phyloP scores from a whole-genome alignment of 2,797 vertebrate species.

The Coluber constrictor region DNA sequence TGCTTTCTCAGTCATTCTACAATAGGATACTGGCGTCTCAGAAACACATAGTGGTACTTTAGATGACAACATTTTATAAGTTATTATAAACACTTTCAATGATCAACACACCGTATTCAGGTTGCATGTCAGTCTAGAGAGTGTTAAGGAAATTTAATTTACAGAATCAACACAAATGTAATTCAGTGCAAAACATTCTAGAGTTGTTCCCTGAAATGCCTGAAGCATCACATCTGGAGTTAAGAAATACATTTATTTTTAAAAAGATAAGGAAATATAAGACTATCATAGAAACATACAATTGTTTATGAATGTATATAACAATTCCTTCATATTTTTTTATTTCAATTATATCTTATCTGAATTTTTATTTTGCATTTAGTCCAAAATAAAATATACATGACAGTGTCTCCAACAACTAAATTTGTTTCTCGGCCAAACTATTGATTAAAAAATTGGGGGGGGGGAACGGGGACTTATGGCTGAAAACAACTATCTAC shows the following conservation, averaged over 20 bases:
- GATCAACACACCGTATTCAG: constrained; percentile 7
- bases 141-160: constrained; percentile 29
- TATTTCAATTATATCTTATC: neutral
- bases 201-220: constrained; percentile 29
- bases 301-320: constrained; percentile 12
- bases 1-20: neutral
- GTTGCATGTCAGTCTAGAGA: constrained; percentile 14
- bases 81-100: constrained; percentile 23
- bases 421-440: neutral
- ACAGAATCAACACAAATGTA: constrained; percentile 16
- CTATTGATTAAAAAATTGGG: neutral
- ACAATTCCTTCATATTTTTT: neutral
- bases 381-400: neutral
- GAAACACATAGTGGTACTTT: neutral
- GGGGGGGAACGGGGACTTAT: neutral
- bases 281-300: constrained; percentile 6
- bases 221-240: neutral
- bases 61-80: constrained; percentile 14
- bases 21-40: neutral
- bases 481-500: neutral
- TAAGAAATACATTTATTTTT: constrained; percentile 12
- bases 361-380: constrained; percentile 4
- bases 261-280: constrained; percentile 6
- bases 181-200: constrained; percentile 20
- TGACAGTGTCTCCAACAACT: neutral